These are phyloP conservation scores for Forbesichthys papilliferus DNA, from an alignment of 2,113 vertebrate genomes.

Conservation along the genomic window DNA sequence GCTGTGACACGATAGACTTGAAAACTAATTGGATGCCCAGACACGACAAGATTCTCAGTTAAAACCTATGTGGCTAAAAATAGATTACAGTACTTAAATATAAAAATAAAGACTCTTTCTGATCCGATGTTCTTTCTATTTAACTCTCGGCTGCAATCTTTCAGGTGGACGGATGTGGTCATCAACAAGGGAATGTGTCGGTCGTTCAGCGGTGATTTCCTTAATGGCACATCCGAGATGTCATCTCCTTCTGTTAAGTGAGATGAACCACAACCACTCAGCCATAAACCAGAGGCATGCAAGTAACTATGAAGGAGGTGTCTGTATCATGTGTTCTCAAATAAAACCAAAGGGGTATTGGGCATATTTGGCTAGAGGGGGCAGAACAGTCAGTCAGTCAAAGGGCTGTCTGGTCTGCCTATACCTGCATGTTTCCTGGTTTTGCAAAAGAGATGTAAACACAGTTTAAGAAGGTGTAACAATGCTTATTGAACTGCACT, in stretches of 20 bases:
- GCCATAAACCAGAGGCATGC: neutral
- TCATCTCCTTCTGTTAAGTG: constrained; percentile 93
- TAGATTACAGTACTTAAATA: constrained; percentile 81
- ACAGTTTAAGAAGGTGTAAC: too few relatives aligned
- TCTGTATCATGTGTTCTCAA: neutral
- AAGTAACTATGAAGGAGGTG: neutral
- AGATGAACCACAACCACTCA: constrained; percentile 21
- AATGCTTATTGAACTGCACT: too few relatives aligned
- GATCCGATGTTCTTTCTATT: constrained; percentile 55
- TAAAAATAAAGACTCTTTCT: constrained; percentile 79
- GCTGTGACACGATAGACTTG: constrained; percentile 63
- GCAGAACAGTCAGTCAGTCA: too few relatives aligned
- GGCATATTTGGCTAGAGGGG: too few relatives aligned
- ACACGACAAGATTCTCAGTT: constrained; percentile 45
- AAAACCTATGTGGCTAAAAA: constrained; percentile 71
- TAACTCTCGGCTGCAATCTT: constrained; percentile 52
- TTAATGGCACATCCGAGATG: constrained; percentile 93
- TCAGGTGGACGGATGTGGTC: constrained; percentile 44
- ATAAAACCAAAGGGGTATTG: too few relatives aligned
- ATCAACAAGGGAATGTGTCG: constrained; percentile 11
- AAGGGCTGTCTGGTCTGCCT: too few relatives aligned
- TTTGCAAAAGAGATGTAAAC: too few relatives aligned
- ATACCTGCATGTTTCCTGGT: too few relatives aligned
- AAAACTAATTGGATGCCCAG: constrained; percentile 48
- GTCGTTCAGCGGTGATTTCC: constrained; percentile 9